Evolutionary conservation across 2,888 invertebrate genomes (phyloP), one percentile per base, ranked within the genome.

Genomic region (Epinotia brunnichana): DNA sequence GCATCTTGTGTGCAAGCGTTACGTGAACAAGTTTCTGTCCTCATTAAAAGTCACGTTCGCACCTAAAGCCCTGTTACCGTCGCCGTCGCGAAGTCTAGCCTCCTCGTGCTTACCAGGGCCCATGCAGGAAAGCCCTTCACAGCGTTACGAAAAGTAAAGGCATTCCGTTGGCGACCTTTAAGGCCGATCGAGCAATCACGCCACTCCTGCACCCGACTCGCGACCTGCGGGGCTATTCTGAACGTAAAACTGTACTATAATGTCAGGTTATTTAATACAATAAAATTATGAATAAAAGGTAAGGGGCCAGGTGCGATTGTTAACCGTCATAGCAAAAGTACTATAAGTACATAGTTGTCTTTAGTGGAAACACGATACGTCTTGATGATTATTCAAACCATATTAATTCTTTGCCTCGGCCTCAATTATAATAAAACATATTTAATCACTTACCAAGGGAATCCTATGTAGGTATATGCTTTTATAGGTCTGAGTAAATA

Each of bases 141-240:
- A 54, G 57, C 19, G 72, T 72, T 72, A 72, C 72, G 71, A 72
- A 73, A 73, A 72, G 67, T 72, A 62, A 51, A 59, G 69, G 73
- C 68, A 73, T 73, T 69, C 73, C 68, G 57, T 10, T 63, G 51
- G 57, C 73, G 73, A 73, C 73, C 73, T 73, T 69, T 73, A 73
- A 73, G 73, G 73, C 73, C 73, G 72, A 67, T 54, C 71, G 54
- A 66, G 71, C 71, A 71, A 71, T 67, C 71, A 61, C 67, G 72
- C 35, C 72, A 72, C 72, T 67, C 61, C 72, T 35, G 72, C 71
- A 57, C 64, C 64, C 66, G 66, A 66, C 72, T 61, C 67, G 48
- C 72, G 72, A 72, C 72, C 67, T 56, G 67, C 54, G 56, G 7
- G 51, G 7, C 61, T 72, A 72, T 72, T 72, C 72, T 67, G 54